phyloP scores from a whole-genome alignment of 1,140 invertebrate genomes.

The Battus philenor region DNA sequence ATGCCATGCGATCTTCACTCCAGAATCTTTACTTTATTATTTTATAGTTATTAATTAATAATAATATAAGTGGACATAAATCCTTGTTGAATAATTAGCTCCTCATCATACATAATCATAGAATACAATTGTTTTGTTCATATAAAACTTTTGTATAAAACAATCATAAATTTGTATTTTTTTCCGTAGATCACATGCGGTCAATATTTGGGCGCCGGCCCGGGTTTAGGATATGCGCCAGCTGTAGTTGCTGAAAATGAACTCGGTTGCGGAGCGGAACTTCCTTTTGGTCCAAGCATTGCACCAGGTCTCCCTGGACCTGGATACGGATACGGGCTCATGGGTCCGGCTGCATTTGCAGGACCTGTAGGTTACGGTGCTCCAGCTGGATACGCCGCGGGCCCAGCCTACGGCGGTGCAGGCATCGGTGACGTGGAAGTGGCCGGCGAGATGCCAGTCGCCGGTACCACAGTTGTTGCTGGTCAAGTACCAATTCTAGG shows the following conservation, averaged over 20 bases:
- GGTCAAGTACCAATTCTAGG: conserved; percentile 39
- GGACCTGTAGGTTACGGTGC: too few relatives aligned
- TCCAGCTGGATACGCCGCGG: neutral
- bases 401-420: conserved; percentile 30
- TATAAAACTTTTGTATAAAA: neutral
- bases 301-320: too few relatives aligned
- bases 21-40: too few relatives aligned
- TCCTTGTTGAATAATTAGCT: too few relatives aligned
- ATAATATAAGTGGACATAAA: too few relatives aligned
- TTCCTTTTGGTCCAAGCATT: neutral
- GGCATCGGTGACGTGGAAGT: conserved; percentile 40
- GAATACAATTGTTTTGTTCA: neutral
- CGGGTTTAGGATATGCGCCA: neutral
- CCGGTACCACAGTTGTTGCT: conserved; percentile 33
- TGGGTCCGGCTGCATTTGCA: neutral
- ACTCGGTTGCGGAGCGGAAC: neutral
- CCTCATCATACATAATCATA: neutral
- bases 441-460: conserved; percentile 41
- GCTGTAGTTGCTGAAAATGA: conserved; percentile 5
- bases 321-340: neutral
- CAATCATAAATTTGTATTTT: too few relatives aligned
- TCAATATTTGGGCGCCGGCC: neutral
- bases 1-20: too few relatives aligned
- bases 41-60: too few relatives aligned
- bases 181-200: conserved; percentile 1